Conservation (phyloP, 2,888 invertebrate species). For the Venusia cambrica region DNA sequence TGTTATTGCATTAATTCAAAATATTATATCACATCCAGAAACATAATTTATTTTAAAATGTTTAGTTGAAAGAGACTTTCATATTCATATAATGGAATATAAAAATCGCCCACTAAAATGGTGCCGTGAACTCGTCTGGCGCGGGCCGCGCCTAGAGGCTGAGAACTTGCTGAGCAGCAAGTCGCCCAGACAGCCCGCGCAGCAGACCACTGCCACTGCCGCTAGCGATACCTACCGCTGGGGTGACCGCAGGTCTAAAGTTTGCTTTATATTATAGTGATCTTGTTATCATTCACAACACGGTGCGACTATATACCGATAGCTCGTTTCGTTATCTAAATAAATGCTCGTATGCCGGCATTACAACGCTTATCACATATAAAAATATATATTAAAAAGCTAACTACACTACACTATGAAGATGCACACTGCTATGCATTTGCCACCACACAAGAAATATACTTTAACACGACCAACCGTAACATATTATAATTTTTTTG, state of each 20-base stretch:
- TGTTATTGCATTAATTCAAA: slow-evolving; percentile 29
- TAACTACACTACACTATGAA: slow-evolving; percentile 77
- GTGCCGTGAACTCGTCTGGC: slow-evolving; percentile 57
- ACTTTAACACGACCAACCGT: slow-evolving; percentile 56
- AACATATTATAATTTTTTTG: slow-evolving; percentile 51
- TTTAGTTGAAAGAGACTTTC: slow-evolving; percentile 77
- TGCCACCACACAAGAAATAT: slow-evolving; percentile 72
- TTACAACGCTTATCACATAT: slow-evolving; percentile 80
- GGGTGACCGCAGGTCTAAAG: slow-evolving; percentile 9
- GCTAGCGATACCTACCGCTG: slow-evolving; percentile 31
- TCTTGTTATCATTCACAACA: slow-evolving; percentile 61
- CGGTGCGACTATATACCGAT: slow-evolving; percentile 50
- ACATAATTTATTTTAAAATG: slow-evolving; percentile 40
- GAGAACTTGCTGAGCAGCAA: slow-evolving; percentile 77
- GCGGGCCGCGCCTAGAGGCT: slow-evolving; percentile 62
- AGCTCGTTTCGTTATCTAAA: slow-evolving; percentile 66
- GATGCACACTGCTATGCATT: slow-evolving; percentile 74
- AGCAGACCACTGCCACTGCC: slow-evolving; percentile 34
- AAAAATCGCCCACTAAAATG: slow-evolving; percentile 76
- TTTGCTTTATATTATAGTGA: slow-evolving; percentile 13
- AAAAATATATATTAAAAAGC: slow-evolving; percentile 78
- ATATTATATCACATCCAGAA: slow-evolving; percentile 44
- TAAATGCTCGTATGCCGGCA: slow-evolving; percentile 78
- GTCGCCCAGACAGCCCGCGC: slow-evolving; percentile 71
- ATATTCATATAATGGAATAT: slow-evolving; percentile 62